Evolutionary conservation across 1,140 invertebrate species (phyloP).

Genomic region (Drosophila yakuba): DNA sequence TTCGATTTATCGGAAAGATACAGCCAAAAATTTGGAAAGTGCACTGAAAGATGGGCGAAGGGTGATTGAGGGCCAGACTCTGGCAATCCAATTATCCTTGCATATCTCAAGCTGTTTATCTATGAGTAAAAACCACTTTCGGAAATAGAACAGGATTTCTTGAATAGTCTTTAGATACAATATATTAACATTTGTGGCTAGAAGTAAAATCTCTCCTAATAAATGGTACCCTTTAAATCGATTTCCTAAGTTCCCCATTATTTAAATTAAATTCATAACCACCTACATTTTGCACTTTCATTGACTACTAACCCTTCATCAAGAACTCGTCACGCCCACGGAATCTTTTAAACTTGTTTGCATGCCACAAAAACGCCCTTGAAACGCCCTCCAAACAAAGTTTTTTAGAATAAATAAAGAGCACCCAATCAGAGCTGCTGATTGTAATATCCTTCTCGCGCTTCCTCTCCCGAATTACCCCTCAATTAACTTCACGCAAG

Average conservation of each 20-base stretch:
- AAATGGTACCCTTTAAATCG: too few relatives aligned
- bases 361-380: conserved; percentile 49
- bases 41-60: conserved; percentile 4
- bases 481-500: conserved; percentile 74
- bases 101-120: conserved; percentile 34
- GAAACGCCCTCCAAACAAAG: conserved; percentile 34
- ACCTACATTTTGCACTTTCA: neutral
- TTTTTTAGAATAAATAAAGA: neutral
- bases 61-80: conserved; percentile 5
- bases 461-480: conserved; percentile 55
- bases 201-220: too few relatives aligned
- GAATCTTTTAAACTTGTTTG: conserved; percentile 19
- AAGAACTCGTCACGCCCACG: neutral
- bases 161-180: neutral
- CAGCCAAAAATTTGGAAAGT: conserved; percentile 17
- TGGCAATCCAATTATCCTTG: conserved; percentile 42
- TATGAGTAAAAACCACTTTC: conserved; percentile 13
- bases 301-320: conserved; percentile 3
- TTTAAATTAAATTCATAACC: too few relatives aligned
- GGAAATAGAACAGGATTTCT: neutral
- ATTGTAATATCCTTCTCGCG: conserved; percentile 65
- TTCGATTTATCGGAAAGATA: conserved; percentile 74
- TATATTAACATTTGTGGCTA: neutral
- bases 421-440: conserved; percentile 57
- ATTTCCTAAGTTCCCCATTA: neutral